Percentiles rank a stretch among this genome's conserved stretches.
Conservation (phyloP, 2,888 invertebrate genomes). For the Rhopalosiphum nymphaeae region DNA sequence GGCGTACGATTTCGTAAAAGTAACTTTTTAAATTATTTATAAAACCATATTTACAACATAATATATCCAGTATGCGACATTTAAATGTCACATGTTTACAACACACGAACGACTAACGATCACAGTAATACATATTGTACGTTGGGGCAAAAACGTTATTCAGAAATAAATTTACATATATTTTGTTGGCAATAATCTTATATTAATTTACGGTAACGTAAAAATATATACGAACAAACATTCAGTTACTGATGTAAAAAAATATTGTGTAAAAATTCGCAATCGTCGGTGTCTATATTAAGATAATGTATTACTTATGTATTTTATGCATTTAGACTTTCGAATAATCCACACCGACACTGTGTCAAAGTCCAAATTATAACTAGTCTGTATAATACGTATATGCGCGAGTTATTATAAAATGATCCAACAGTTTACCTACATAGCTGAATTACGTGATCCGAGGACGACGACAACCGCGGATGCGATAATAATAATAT, state of each 20-base stretch:
- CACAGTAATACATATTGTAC: background rate
- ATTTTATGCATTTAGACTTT: background rate
- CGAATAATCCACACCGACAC: background rate
- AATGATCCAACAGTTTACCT: background rate
- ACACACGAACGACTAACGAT: background rate
- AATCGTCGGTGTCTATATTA: background rate
- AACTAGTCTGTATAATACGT: background rate
- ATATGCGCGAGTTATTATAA: background rate
- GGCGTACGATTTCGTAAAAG: background rate
- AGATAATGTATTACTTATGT: background rate
- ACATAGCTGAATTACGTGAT: conserved; percentile 6
- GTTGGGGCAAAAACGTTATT: background rate
- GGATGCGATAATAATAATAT: background rate
- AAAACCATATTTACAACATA: background rate
- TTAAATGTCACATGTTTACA: conserved; percentile 4
- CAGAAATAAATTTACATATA: background rate
- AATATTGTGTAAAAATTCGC: background rate
- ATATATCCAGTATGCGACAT: background rate
- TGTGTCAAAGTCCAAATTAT: background rate
- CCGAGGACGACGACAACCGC: conserved; percentile 24
- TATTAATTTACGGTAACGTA: background rate
- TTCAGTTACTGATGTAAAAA: background rate
- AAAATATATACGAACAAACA: background rate
- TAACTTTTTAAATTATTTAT: conserved; percentile 19
- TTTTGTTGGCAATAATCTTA: background rate